These are phyloP conservation scores for Oreochromis spilurus DNA, from an alignment of 2,113 vertebrate genomes.

Conservation along the genomic window DNA sequence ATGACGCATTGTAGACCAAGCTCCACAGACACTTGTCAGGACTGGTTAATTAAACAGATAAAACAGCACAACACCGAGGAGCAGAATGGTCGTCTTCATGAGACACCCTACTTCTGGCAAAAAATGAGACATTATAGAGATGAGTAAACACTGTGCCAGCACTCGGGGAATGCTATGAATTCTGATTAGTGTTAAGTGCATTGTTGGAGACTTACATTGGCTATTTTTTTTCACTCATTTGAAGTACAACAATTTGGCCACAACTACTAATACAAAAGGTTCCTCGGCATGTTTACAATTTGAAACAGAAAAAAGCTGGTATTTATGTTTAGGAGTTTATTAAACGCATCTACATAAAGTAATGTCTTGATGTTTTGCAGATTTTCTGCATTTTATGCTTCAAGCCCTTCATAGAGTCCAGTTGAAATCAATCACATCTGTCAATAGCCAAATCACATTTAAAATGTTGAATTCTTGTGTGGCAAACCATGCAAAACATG, in stretches of 20 bases:
- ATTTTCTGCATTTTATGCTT: neutral
- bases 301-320: neutral
- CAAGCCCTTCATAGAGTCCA: neutral
- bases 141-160: neutral
- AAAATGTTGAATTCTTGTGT: neutral
- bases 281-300: neutral
- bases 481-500: neutral
- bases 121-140: neutral
- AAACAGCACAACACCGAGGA: neutral
- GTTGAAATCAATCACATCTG: neutral
- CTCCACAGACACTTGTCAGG: neutral
- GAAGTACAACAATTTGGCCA: neutral
- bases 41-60: neutral
- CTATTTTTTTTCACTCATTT: neutral
- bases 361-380: neutral
- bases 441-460: neutral
- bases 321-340: neutral
- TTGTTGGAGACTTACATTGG: neutral
- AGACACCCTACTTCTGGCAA: neutral
- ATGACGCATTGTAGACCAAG: neutral
- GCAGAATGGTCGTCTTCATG: neutral
- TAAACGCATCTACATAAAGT: neutral
- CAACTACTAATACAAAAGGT: neutral
- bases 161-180: neutral
- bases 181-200: neutral